These are phyloP conservation scores for Myotis vivesi DNA, from an alignment of 2,797 vertebrate species.

Conservation along the genomic window DNA sequence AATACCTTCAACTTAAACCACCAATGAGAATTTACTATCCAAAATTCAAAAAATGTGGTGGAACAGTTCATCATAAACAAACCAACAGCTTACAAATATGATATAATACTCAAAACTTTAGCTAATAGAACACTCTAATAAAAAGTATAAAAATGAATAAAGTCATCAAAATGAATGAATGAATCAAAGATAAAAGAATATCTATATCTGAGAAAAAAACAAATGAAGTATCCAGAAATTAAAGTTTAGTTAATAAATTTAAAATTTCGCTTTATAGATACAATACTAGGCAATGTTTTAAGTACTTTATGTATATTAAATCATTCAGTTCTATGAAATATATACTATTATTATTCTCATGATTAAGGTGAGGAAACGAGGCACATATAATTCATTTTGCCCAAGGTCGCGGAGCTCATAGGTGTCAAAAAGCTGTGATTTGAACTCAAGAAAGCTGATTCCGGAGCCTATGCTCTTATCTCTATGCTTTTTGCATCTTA, in stretches of 20 bases:
- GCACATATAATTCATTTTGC: not conserved
- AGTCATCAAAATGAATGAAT: not conserved
- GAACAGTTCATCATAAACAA: not conserved
- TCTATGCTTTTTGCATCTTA: not conserved
- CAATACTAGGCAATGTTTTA: not conserved
- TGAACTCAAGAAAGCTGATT: not conserved
- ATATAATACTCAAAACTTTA: not conserved
- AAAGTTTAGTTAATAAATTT: slow-evolving; percentile 23
- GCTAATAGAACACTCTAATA: not conserved
- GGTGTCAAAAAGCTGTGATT: not conserved
- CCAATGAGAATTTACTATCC: not conserved
- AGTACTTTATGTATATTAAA: not conserved
- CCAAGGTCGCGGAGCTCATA: not conserved
- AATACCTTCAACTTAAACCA: not conserved
- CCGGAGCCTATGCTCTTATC: not conserved
- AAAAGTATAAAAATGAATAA: slow-evolving; percentile 13
- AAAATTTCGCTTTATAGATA: not conserved
- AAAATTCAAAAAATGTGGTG: not conserved
- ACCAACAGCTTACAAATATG: not conserved
- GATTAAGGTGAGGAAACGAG: not conserved
- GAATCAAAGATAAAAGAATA: not conserved
- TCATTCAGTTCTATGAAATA: not conserved
- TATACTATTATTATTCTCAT: not conserved
- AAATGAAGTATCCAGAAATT: not conserved
- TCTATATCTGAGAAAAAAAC: not conserved